Evolutionary conservation across 2,888 invertebrate genomes (phyloP).

Genomic region (Azorinus chamasolen): DNA sequence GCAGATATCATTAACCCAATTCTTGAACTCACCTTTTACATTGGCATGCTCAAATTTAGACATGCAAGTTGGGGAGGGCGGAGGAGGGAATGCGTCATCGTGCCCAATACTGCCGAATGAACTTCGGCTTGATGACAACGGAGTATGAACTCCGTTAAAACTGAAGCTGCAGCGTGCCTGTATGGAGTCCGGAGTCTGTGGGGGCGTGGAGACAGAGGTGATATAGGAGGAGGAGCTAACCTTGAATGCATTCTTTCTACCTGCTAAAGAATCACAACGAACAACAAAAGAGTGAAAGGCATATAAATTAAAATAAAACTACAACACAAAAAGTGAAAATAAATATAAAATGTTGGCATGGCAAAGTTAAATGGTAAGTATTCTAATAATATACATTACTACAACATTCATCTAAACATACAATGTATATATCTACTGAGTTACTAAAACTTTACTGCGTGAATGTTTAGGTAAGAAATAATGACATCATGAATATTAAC

Average conservation of each 20-base stretch:
- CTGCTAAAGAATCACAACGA: slow-evolving; percentile 17
- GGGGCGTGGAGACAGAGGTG: slow-evolving; percentile 28
- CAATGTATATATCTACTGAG: no score
- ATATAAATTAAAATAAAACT: not conserved
- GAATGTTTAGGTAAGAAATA: no score
- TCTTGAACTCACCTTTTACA: not conserved
- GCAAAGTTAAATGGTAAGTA: no score
- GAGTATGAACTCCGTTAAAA: slow-evolving; percentile 30
- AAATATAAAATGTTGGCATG: no score
- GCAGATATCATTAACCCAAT: not conserved
- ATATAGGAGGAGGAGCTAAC: slow-evolving; percentile 22
- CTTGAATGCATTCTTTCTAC: slow-evolving; percentile 29
- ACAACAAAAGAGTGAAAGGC: slow-evolving; percentile 6
- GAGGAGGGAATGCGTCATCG: slow-evolving; percentile 79
- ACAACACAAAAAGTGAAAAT: not conserved
- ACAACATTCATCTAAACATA: no score
- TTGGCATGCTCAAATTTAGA: slow-evolving; percentile 57
- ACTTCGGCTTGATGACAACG: slow-evolving; percentile 40
- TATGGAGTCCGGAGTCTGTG: slow-evolving; percentile 40
- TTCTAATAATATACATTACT: no score
- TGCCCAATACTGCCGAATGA: slow-evolving; percentile 70
- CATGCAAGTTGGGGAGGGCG: slow-evolving; percentile 74
- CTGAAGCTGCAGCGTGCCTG: slow-evolving; percentile 36
- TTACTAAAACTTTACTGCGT: no score
- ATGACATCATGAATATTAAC: no score